Conservation (phyloP, 2,888 invertebrate genomes). For the Hemicrepidius hirtus region DNA sequence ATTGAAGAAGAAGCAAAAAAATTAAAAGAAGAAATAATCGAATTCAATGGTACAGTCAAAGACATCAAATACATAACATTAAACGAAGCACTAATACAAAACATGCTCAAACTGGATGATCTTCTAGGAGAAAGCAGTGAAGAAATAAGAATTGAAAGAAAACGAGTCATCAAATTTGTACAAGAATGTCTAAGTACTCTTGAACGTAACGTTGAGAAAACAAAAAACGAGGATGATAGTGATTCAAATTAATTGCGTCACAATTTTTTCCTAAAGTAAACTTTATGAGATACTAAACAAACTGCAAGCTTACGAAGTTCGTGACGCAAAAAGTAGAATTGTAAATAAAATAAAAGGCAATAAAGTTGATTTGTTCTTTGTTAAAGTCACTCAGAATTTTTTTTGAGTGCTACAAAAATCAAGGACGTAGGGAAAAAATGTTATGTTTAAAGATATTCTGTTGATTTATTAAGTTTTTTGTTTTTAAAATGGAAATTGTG, state of each 20-base stretch:
- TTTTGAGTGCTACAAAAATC: background rate
- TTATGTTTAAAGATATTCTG: no score
- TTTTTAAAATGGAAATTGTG: no score
- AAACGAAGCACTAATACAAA: conserved; percentile 17
- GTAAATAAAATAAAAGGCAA: conserved; percentile 1
- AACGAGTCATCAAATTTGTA: conserved; percentile 27
- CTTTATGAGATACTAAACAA: background rate
- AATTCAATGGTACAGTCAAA: background rate
- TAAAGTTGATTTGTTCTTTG: background rate
- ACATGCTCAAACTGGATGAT: conserved; percentile 31
- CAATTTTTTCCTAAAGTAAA: conserved; percentile 1
- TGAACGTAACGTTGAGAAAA: background rate
- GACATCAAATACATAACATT: conserved; percentile 13
- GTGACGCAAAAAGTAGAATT: background rate
- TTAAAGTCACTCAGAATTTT: background rate
- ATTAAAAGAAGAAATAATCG: conserved; percentile 13
- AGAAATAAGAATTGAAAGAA: conserved; percentile 21
- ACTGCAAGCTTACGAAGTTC: background rate
- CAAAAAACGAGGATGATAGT: background rate
- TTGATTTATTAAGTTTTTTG: no score
- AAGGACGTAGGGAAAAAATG: no score
- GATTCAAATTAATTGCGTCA: background rate
- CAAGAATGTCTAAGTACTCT: conserved; percentile 12
- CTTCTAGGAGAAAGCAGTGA: background rate
- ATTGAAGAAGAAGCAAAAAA: conserved; percentile 15